phyloP scores from a whole-genome alignment of 2,113 vertebrate genomes.

The Lonchura striata region DNA sequence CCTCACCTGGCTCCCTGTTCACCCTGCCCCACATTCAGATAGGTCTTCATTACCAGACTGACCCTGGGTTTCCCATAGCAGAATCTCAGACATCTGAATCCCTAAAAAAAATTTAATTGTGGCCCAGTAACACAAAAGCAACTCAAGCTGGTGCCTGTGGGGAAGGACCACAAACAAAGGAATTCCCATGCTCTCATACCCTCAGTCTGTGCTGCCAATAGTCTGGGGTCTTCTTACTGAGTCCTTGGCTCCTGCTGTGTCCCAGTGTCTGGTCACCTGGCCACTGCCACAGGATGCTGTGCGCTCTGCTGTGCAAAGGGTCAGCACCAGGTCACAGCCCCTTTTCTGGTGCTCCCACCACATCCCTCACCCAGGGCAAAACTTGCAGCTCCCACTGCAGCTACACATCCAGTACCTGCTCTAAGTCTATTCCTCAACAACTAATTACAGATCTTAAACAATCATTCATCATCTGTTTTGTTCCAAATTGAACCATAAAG shows the following conservation, averaged over 20 bases:
- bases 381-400: neutral
- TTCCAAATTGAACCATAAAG: neutral
- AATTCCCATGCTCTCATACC: neutral
- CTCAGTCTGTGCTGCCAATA: fast-evolving
- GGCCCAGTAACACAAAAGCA: neutral
- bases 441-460: neutral
- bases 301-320: neutral
- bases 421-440: neutral
- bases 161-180: neutral
- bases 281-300: neutral
- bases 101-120: neutral
- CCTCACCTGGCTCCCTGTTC: neutral
- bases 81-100: neutral
- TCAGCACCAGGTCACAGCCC: neutral
- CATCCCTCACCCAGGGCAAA: neutral
- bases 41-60: neutral
- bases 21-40: neutral
- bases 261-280: fast-evolving
- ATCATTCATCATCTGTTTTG: neutral
- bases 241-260: neutral
- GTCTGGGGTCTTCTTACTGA: neutral
- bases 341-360: neutral
- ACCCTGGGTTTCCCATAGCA: neutral
- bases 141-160: neutral
- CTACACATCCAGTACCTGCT: neutral